These are phyloP conservation scores for Acanthopleura granulata DNA, from an alignment of 2,888 invertebrate genomes.

Conservation along the genomic window DNA sequence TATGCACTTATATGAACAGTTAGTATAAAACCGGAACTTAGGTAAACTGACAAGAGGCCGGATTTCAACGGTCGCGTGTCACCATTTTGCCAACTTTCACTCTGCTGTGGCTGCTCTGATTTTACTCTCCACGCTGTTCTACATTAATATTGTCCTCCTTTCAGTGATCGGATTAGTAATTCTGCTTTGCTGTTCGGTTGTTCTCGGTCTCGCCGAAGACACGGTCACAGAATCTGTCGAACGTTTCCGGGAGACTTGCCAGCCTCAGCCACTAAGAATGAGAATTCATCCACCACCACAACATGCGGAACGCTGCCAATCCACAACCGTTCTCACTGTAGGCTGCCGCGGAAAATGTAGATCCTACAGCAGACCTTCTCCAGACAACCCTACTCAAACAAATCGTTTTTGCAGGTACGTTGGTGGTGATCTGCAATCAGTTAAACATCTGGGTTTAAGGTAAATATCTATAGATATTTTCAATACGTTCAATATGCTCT, in stretches of 20 bases:
- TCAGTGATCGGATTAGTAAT: not conserved
- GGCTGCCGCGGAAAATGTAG: slow-evolving; percentile 16
- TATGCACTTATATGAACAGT: too few relatives aligned
- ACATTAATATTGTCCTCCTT: not conserved
- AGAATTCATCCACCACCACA: slow-evolving; percentile 9
- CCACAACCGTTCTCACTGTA: slow-evolving; percentile 7
- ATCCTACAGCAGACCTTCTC: slow-evolving; percentile 8
- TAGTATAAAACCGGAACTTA: too few relatives aligned
- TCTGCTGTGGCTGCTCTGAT: too few relatives aligned
- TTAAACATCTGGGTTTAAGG: not conserved
- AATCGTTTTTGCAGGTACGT: slow-evolving; percentile 16
- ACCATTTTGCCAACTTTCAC: too few relatives aligned
- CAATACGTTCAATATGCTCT: too few relatives aligned
- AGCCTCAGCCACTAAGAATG: slow-evolving; percentile 2
- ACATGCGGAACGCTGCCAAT: not conserved
- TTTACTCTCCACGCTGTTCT: too few relatives aligned
- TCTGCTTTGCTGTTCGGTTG: not conserved
- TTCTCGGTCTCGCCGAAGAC: not conserved
- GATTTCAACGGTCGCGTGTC: too few relatives aligned
- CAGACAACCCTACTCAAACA: not conserved
- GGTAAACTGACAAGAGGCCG: too few relatives aligned
- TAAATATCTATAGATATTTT: too few relatives aligned
- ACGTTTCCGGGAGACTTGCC: slow-evolving; percentile 5
- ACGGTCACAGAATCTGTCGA: not conserved
- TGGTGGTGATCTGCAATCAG: not conserved